phyloP scores from a whole-genome alignment of 2,888 invertebrate genomes.

The Anoncus sp. region DNA sequence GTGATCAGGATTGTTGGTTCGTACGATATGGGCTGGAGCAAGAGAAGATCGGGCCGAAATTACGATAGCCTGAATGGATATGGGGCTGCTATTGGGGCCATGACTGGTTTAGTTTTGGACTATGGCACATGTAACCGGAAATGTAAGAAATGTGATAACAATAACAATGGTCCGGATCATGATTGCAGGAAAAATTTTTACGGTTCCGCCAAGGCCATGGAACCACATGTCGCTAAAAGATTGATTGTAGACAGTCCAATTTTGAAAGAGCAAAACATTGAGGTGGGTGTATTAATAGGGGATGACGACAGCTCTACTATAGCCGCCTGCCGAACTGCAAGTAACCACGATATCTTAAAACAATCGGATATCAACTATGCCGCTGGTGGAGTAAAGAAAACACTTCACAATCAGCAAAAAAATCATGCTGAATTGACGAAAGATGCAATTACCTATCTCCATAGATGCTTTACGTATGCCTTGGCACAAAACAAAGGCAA shows the following conservation, averaged over 20 bases:
- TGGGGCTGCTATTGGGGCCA: slow-evolving; percentile 52
- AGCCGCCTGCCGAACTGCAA: slow-evolving; percentile 51
- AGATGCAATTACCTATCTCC: slow-evolving; percentile 56
- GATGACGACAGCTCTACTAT: slow-evolving; percentile 65
- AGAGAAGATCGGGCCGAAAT: slow-evolving; percentile 47
- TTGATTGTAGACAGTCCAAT: slow-evolving; percentile 47
- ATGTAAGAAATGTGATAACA: slow-evolving; percentile 54
- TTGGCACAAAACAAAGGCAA: neutral
- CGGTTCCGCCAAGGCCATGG: slow-evolving; percentile 66
- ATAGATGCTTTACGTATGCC: slow-evolving; percentile 66
- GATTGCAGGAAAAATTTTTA: slow-evolving; percentile 61
- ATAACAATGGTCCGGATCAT: slow-evolving; percentile 44
- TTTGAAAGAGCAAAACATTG: slow-evolving; percentile 49
- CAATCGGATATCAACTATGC: slow-evolving; percentile 65
- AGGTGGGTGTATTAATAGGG: slow-evolving; percentile 62
- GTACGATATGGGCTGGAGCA: slow-evolving; percentile 59
- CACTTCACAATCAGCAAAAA: slow-evolving; percentile 51
- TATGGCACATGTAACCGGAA: slow-evolving; percentile 56
- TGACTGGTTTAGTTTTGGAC: slow-evolving; percentile 55
- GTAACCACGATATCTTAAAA: slow-evolving; percentile 58
- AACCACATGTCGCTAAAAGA: neutral
- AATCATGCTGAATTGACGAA: slow-evolving; percentile 48
- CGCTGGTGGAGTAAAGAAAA: slow-evolving; percentile 54
- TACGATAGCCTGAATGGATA: slow-evolving; percentile 58
- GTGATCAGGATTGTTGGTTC: slow-evolving; percentile 36